Evolutionary conservation across 1,140 invertebrate genomes (phyloP), one percentile per base, ranked within the genome.

Genomic region (Procambarus clarkii): DNA sequence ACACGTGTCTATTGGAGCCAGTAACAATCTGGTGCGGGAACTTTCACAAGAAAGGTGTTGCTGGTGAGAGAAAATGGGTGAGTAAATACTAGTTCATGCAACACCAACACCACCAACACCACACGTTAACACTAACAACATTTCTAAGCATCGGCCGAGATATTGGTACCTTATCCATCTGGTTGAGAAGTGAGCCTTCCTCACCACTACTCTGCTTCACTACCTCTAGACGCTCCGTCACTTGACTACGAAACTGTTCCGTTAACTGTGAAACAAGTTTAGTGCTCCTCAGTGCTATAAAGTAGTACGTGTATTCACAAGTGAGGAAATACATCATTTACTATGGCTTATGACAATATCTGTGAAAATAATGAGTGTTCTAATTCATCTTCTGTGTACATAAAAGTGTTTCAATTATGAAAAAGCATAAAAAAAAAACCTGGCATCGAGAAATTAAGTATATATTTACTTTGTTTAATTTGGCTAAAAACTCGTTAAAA

Each of bases 231-330:
- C 92, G 93, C 81, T 94, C 94, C 69, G 93, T 94, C 34, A 94
- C 94, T 91, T 94, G 94, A 18, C 92, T 92, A 91, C 93, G 93
- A 58, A 94, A 90, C 93, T 94, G 92, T 84, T 92, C 93, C 76
- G 93, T 93, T 80, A 93, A 89, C 93, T 93, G 93, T 91, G 83
- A 78, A 85, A 88, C 78, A 88, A 82, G 80, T 83, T 76, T 45
- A 77, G 80, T 60, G 81, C 71, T 84, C 44, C 69, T 90, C 74
- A 86, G 85, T 86, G 71, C 84, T 21, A 74, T 34, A 24, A 74
- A 74, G 24, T 24, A 34, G 24, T 24, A 34, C 64, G 18, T 34
- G 69, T 74, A 24, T 74, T 74, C 7, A 74, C 69, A 74, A 7
- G 69, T 34, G 69, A 74, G 5, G 69, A 24, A 34, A 74, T 74